These are phyloP conservation scores for Calonectris borealis DNA, from an alignment of 2,113 vertebrate species.

Conservation along the genomic window DNA sequence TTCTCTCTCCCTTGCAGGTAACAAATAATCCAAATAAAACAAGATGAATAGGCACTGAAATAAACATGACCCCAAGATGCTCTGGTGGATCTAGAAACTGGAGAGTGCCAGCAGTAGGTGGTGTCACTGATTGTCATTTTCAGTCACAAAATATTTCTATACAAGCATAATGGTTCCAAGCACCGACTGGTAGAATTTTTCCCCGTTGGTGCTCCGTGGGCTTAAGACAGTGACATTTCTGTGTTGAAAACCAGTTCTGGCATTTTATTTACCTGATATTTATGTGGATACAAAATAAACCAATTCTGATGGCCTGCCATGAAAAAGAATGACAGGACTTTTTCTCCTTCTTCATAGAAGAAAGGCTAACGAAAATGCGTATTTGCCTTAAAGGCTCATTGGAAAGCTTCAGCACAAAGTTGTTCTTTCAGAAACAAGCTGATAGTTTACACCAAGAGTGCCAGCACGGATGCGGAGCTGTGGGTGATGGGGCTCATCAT, in stretches of 20 bases:
- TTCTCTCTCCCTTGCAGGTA: neutral
- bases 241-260: neutral
- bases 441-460: neutral
- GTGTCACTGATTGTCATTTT: neutral
- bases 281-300: neutral
- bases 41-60: neutral
- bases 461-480: accelerated
- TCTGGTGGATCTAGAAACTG: neutral
- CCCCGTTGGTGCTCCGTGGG: neutral
- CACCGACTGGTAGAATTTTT: neutral
- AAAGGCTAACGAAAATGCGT: neutral
- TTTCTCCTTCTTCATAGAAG: neutral
- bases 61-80: neutral
- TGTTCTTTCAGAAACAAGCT: neutral
- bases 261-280: neutral
- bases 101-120: neutral
- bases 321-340: neutral
- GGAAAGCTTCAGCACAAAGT: neutral
- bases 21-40: neutral
- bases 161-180: neutral
- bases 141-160: neutral
- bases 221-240: neutral
- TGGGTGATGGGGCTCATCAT: neutral
- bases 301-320: neutral
- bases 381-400: neutral